Evolutionary conservation across 2,888 invertebrate species (phyloP), one percentile per base, ranked within the genome.

Genomic region (Camponotus fellah): DNA sequence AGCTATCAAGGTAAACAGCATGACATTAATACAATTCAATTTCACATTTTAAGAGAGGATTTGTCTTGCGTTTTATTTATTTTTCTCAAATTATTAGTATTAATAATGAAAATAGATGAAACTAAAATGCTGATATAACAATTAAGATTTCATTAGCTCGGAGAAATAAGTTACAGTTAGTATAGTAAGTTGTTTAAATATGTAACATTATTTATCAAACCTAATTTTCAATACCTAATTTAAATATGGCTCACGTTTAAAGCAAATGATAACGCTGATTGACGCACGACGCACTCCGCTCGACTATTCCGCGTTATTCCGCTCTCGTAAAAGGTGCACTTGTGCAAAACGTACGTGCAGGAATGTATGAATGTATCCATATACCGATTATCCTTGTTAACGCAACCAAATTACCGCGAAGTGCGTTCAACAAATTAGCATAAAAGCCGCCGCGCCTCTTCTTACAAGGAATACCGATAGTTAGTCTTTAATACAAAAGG

Each of bases 311-410:
- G 26, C 82, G 85, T 37, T 79, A 87, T 85, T 86, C 62, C 26
- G 14, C 26, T 84, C 89, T 90, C 89, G 89, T 88, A 88, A 88
- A 90, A 88, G 85, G 85, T 77, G 83, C 87, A 86, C 85, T 77
- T 87, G 87, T 86, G 88, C 60, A 60, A 21, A 32, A 83, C 82
- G 89, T 83, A 90, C 91, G 91, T 88, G 85, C 74, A 87, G 89
- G 92, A 92, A 92, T 92, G 91, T 88, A 91, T 92, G 91, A 91
- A 92, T 93, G 92, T 90, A 89, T 91, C 91, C 85, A 91, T 91
- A 91, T 91, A 91, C 89, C 87, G 91, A 92, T 93, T 92, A 90
- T 92, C 89, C 76, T 83, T 84, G 64, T 82, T 90, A 90, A 87
- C 83, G 86, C 87, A 88, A 87, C 81, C 26, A 74, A 89, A 87